Conservation (phyloP, 2,113 vertebrate species). For the Tragelaphus buxtoni region DNA sequence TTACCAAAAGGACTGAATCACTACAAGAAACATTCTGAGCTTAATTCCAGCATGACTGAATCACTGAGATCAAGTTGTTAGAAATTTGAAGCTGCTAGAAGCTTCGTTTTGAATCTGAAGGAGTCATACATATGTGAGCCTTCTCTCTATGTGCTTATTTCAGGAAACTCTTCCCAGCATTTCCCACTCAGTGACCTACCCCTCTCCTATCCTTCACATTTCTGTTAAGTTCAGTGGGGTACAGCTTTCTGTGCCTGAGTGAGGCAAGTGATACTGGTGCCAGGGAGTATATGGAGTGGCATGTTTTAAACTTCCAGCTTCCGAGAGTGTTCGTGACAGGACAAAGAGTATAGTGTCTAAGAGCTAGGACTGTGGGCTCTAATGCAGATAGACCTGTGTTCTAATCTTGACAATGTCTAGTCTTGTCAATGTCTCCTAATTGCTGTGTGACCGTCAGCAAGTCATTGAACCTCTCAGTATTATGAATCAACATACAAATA, state of each 20-base stretch:
- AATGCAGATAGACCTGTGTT: neutral
- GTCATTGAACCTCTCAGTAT: neutral
- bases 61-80: constrained; percentile 1
- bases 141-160: neutral
- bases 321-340: neutral
- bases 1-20: constrained; percentile 42
- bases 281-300: neutral
- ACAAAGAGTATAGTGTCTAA: neutral
- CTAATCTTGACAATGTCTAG: neutral
- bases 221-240: neutral
- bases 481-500: neutral
- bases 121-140: neutral
- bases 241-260: neutral
- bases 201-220: neutral
- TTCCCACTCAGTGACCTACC: neutral
- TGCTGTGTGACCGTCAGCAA: neutral
- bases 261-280: neutral
- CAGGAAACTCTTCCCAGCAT: neutral
- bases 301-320: neutral
- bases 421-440: neutral
- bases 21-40: neutral
- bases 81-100: constrained; percentile 3
- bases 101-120: neutral
- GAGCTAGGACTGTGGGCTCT: neutral
- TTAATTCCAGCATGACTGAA: constrained; percentile 42